A percentile compares a stretch with the other conserved stretches of the same genome.
Evolutionary conservation across 2,797 vertebrate species (phyloP).

Genomic region (Hemitrygon akajei): DNA sequence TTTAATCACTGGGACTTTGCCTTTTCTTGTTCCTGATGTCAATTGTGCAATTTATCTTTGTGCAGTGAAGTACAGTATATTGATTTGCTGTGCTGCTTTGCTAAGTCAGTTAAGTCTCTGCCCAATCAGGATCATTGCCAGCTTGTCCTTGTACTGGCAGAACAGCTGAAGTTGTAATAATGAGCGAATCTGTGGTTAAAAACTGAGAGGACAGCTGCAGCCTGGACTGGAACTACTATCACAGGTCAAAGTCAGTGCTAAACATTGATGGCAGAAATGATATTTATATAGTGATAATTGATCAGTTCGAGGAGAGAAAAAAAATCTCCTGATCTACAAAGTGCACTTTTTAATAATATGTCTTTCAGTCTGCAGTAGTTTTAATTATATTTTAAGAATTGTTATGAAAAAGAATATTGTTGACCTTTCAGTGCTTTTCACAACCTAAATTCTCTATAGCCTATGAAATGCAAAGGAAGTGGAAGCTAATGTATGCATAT

Average conservation of each 20-base stretch:
- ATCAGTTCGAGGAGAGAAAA: not conserved
- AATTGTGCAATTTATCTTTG: slow-evolving; percentile 54
- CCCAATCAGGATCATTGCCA: slow-evolving; percentile 61
- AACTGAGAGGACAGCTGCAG: slow-evolving; percentile 66
- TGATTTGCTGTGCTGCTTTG: slow-evolving; percentile 58
- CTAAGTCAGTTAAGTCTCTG: slow-evolving; percentile 51
- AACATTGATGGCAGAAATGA: slow-evolving; percentile 53
- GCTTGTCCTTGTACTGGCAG: slow-evolving; percentile 52
- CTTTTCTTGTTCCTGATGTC: slow-evolving; percentile 43
- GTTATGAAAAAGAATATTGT: not conserved
- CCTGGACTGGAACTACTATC: slow-evolving; percentile 61
- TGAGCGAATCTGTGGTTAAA: slow-evolving; percentile 67
- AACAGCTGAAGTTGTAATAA: slow-evolving; percentile 72
- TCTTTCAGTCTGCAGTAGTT: not conserved
- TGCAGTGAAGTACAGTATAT: slow-evolving; percentile 49
- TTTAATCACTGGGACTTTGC: slow-evolving; percentile 42
- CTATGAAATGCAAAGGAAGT: not conserved
- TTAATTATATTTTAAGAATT: not conserved
- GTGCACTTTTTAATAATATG: not conserved
- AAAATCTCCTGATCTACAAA: not conserved
- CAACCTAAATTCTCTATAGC: not conserved
- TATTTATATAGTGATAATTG: slow-evolving; percentile 46
- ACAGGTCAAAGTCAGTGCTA: slow-evolving; percentile 50
- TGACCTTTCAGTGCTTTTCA: not conserved
- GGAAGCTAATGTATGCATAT: not conserved